Conservation (phyloP, 2,113 vertebrate genomes). For the Gila orcuttii region DNA sequence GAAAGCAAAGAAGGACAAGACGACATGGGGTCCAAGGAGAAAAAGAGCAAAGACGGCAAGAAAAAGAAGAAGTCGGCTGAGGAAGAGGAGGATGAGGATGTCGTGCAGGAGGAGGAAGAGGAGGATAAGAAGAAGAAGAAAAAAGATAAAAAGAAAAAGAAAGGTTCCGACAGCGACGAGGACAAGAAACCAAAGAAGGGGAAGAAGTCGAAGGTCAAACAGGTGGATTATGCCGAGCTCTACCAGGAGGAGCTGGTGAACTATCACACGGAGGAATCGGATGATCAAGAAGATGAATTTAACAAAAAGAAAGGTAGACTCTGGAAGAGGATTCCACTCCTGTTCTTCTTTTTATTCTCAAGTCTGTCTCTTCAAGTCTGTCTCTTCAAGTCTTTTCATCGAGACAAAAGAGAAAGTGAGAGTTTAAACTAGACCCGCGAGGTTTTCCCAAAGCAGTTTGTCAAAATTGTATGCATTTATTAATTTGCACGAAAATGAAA, state of each 20-base stretch:
- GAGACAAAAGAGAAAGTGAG: not conserved
- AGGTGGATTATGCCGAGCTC: conserved; percentile 83
- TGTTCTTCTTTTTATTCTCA: conserved; percentile 25
- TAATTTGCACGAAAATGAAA: not conserved
- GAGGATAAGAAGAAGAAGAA: conserved; percentile 77
- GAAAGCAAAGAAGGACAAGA: conserved; percentile 68
- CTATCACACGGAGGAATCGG: conserved; percentile 84
- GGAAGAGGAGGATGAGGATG: conserved; percentile 68
- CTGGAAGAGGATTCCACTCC: conserved; percentile 7
- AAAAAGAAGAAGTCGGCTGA: conserved; percentile 70
- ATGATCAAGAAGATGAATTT: conserved; percentile 88
- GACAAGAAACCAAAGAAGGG: conserved; percentile 81
- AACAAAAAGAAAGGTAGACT: conserved; percentile 91
- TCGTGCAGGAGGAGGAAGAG: conserved; percentile 68
- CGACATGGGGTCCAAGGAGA: conserved; percentile 67
- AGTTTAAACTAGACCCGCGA: not conserved
- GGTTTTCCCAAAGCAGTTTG: not conserved
- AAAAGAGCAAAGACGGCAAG: conserved; percentile 57
- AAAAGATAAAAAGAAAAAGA: conserved; percentile 70
- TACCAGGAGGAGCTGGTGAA: conserved; percentile 87
- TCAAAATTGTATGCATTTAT: not conserved
- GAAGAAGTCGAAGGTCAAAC: conserved; percentile 81
- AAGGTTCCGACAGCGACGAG: conserved; percentile 74
- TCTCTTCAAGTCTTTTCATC: not conserved
- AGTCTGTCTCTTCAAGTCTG: not conserved